Base-by-base conservation (phyloP, 2,113 vertebrate genomes). In the Gobiocypris rarus region DNA sequence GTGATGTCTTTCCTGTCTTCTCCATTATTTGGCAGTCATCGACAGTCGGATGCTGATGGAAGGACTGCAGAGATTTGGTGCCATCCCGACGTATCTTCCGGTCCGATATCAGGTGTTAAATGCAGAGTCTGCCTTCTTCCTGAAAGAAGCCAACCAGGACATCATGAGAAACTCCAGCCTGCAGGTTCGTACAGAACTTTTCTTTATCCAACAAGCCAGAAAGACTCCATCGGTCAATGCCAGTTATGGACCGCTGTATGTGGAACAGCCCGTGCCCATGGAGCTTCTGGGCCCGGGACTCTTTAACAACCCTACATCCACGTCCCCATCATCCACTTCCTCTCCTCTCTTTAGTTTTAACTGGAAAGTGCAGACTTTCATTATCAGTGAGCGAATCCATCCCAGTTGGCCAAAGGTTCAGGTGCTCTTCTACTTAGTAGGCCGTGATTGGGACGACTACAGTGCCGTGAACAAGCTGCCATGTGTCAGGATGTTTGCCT, bases 141-240 rank as follows among this genome's bases (percentile, higher is more conserved):
- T 99, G 7, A 95, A 95, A 84, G 97, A 97, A 73, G 90, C 95
- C 82, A 95, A 92, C 91, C 96, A 95, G 91, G 97, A 97, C 88
- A 89, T 94, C 3, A 94, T 95, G 93, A 95, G 93, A 76, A 99
- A 99, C 86, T 95, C 96, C 90, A 99, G 97, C 92, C 92, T 98
- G 89, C 97, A 94, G 65, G 93, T 95, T 83, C 92, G 97, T 3
- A 94, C 95, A 0, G 95, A 97, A 75, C 94, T 96, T 0, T 97
- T 99, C 92, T 97, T 97, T 86, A 93, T 96, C 0, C 95, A 96
- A 84, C 95, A 95, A 85, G 95, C 97, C 84, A 92, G 90, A 86
- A 93, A 93, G 65, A 93, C 91, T 5, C 98, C 96, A 0, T 74
- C 93, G 0, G 6, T 99, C 34, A 97, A 96, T 10, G 96, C 94